Evolutionary conservation across 2,797 vertebrate species (phyloP).

Genomic region (Danio albolineatus): DNA sequence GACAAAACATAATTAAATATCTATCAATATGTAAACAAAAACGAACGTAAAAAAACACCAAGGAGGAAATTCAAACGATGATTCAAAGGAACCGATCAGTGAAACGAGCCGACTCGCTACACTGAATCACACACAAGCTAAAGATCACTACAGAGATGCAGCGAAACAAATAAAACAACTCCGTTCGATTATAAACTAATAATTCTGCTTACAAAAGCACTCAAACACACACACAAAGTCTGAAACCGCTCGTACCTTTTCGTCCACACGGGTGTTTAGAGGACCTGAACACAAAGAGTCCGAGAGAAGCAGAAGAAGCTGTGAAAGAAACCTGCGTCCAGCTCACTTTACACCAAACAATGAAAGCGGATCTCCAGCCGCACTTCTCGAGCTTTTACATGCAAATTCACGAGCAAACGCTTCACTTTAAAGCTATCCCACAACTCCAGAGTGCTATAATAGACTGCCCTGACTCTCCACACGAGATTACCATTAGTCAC

Average conservation of each 20-base stretch:
- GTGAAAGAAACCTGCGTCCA: slow-evolving; percentile 3
- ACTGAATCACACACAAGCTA: neutral
- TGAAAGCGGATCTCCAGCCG: neutral
- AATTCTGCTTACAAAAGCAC: neutral
- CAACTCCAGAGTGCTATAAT: neutral
- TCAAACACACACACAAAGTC: neutral
- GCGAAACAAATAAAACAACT: neutral
- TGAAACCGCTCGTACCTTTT: neutral
- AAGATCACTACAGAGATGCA: neutral
- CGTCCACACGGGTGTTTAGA: neutral
- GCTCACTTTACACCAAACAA: slow-evolving; percentile 1
- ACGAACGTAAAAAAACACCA: neutral
- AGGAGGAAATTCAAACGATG: too few species aligned
- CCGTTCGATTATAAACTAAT: neutral
- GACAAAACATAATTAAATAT: too few species aligned
- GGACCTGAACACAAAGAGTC: slow-evolving; percentile 35
- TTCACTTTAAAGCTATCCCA: neutral
- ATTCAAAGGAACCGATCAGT: neutral
- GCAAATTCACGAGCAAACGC: neutral
- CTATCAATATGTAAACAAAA: neutral
- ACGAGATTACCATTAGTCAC: neutral
- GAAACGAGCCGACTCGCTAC: slow-evolving; percentile 14
- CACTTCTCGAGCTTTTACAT: neutral
- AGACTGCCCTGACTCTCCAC: neutral
- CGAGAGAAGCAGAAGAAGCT: slow-evolving; percentile 13